Evolutionary conservation across 2,113 vertebrate genomes (phyloP).

Genomic region (Grammomys dolichurus): DNA sequence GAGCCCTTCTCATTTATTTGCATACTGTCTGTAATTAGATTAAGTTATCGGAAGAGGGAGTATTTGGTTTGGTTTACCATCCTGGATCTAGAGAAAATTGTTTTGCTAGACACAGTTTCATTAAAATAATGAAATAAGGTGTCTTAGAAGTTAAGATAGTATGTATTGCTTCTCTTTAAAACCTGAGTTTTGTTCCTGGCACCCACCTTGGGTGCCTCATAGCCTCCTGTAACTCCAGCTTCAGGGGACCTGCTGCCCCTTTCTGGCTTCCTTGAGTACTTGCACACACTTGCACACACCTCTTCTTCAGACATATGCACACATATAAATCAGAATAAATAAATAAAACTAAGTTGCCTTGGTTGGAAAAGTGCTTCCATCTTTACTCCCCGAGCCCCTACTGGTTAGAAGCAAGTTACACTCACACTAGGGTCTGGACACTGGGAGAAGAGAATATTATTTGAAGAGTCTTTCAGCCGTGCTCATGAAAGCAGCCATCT

Average conservation of each 20-base stretch:
- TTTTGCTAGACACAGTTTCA: constrained; percentile 32
- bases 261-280: neutral
- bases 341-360: neutral
- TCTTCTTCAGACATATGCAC: neutral
- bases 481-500: neutral
- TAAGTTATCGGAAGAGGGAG: constrained; percentile 39
- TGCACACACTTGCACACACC: neutral
- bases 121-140: neutral
- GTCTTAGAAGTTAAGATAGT: neutral
- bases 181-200: neutral
- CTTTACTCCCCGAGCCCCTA: neutral
- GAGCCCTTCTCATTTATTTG: neutral
- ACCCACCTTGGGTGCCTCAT: neutral
- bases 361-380: neutral
- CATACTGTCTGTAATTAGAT: neutral
- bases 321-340: neutral
- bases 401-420: neutral
- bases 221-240: neutral
- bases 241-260: neutral
- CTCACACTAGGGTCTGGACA: neutral
- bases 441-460: neutral
- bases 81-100: neutral
- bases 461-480: neutral
- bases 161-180: neutral
- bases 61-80: neutral